phyloP scores from a whole-genome alignment of 53 echinoderm and acorn worm species.

The Paelopatides confundens region DNA sequence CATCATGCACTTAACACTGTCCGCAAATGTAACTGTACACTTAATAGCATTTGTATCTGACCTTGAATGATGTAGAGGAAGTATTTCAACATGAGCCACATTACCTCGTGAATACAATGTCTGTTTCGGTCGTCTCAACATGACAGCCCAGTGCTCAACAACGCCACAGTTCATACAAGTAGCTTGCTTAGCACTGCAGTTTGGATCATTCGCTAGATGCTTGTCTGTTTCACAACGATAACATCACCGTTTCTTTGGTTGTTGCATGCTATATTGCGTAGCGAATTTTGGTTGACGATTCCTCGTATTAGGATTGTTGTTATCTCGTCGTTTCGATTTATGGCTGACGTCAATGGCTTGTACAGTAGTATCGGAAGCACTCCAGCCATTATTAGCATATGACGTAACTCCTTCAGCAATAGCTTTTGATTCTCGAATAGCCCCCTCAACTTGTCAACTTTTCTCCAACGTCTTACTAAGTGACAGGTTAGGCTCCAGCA shows the following conservation, averaged over 20 bases:
- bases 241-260: background rate
- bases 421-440: background rate
- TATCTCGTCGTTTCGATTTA: background rate
- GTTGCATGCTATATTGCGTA: background rate
- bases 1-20: background rate
- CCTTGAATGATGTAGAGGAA: background rate
- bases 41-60: background rate
- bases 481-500: background rate
- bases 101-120: background rate
- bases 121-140: background rate
- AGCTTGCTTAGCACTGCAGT: slow-evolving; percentile 28
- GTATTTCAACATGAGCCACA: background rate
- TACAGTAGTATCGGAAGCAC: background rate
- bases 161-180: slow-evolving; percentile 42
- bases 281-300: background rate
- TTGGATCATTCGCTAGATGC: slow-evolving; percentile 13
- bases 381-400: background rate
- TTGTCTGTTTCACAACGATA: slow-evolving; percentile 40
- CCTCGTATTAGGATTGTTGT: background rate
- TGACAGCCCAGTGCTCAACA: slow-evolving; percentile 29
- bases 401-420: background rate
- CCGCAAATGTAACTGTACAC: background rate
- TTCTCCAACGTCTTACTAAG: background rate
- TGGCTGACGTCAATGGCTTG: background rate
- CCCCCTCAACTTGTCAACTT: background rate